phyloP scores from a whole-genome alignment of 2,797 vertebrate species.

The Carduelis carduelis region DNA sequence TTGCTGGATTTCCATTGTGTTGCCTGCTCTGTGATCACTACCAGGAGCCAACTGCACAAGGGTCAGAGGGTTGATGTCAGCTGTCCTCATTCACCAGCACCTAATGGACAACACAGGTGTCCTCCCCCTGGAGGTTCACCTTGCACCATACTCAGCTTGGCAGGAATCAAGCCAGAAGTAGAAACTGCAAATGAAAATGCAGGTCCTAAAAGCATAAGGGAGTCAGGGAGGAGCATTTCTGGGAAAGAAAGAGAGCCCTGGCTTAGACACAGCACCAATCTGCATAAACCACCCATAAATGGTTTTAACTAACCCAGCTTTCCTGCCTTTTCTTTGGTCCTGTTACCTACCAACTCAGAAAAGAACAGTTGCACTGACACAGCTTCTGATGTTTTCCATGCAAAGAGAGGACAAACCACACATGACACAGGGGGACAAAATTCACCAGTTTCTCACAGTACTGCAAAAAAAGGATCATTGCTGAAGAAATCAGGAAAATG shows the following conservation, averaged over 20 bases:
- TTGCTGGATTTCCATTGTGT: background rate
- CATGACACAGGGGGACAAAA: fast-evolving
- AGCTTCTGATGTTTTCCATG: background rate
- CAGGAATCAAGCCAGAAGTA: background rate
- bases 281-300: background rate
- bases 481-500: background rate
- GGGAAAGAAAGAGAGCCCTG: background rate
- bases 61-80: background rate
- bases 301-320: background rate
- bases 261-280: background rate
- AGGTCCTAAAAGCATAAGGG: background rate
- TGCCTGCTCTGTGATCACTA: background rate
- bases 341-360: background rate
- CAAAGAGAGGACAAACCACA: background rate
- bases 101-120: background rate
- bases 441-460: background rate
- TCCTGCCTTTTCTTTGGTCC: background rate
- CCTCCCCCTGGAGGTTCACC: background rate
- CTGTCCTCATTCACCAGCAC: background rate
- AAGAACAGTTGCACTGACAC: background rate
- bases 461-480: background rate
- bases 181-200: background rate
- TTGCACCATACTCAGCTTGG: background rate
- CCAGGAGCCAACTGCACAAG: background rate
- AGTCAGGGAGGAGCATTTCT: background rate